Base-by-base conservation (phyloP, 53 echinoderm and acorn worm genomes). In the Antedon mediterranea region DNA sequence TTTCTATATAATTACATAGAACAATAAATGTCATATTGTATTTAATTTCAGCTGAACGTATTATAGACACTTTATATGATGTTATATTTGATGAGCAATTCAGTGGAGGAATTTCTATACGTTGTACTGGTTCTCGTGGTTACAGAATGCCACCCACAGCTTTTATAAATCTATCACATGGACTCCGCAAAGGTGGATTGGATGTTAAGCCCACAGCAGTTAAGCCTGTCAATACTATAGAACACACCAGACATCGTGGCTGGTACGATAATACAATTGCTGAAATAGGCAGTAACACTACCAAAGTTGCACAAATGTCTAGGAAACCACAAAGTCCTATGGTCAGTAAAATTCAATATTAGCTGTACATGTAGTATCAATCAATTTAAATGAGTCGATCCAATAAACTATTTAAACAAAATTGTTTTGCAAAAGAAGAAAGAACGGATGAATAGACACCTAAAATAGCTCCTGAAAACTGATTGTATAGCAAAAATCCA, bases 61-160 rank as follows among this genome's bases (percentile, higher is more conserved):
- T 94, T 0, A 71, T 94, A 80, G 97, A 97, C 81, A 79, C 74
- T 34, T 44, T 89, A 13, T 98, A 93, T 30, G 98, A 93, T 30
- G 85, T 97, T 0, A 78, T 98, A 2, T 98, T 98, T 82, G 98
- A 98, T 31, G 88, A 90, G 72, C 90, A 93, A 72, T 97, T 93
- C 71, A 79, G 74, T 0, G 98, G 98, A 32, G 98, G 89, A 11
- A 76, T 98, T 31, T 76, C 74, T 31, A 79, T 91, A 1, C 85
- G 90, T 7, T 87, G 98, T 75, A 78, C 78, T 20, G 90, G 88
- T 31, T 43, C 76, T 31, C 80, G 90, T 73, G 98, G 90, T n/a
- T 98, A 98, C 79, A 82, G 89, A 14, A 75, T 98, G 77, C 85
- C 93, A 34, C 86, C 93, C 13, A 83, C 90, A 0, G 84, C 88